Base-by-base conservation (phyloP, 2,113 vertebrate species). In the Damaliscus lunatus region DNA sequence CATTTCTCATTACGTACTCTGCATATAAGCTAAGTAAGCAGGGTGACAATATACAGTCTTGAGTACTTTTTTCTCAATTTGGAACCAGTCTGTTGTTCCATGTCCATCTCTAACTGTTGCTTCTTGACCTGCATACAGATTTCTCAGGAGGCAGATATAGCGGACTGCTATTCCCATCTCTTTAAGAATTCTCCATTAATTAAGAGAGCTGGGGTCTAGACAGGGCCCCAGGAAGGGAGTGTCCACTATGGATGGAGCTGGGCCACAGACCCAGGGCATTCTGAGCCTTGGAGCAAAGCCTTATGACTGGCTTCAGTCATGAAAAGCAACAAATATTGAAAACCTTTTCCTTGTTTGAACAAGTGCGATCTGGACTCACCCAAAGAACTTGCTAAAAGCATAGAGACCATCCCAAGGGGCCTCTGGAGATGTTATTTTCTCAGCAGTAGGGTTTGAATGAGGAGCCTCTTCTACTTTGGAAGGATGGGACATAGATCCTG, bases 401-500 rank as follows among this genome's bases (percentile, higher is more conserved):
- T 0, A 27, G 59, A 2, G 23, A 1, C 3, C 6, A 31, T 16
- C 1, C 2, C 15, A 15, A 27, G 43, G 5, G 50, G 6, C 27
- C 36, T 1, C 8, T 27, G 74, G 19, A 10, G 7, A 36, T 0
- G 33, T 48, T 0, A 4, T 33, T 64, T 53, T 19, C 80, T 48
- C 64, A 16, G n/a, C 25, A 25, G 40, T 3, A 15, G 5, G 1
- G 13, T 48, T 16, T 29, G 29, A 36, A 13, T 23, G 1, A 13
- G 33, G 46, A 82, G 33, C 14, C 40, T 48, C 4, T 0, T 8
- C 52, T 6, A 0, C 21, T 21, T 33, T 23, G 2, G 4, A 16
- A 52, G 33, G 50, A 52, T 25, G 3, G 3, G 5, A 55, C 31
- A 0, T 1, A 36, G n/a, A 2, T 25, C 60, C 67, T 27, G 19